These are phyloP conservation scores for Catharus ustulatus DNA, from an alignment of 2,797 vertebrate species.

Conservation along the genomic window DNA sequence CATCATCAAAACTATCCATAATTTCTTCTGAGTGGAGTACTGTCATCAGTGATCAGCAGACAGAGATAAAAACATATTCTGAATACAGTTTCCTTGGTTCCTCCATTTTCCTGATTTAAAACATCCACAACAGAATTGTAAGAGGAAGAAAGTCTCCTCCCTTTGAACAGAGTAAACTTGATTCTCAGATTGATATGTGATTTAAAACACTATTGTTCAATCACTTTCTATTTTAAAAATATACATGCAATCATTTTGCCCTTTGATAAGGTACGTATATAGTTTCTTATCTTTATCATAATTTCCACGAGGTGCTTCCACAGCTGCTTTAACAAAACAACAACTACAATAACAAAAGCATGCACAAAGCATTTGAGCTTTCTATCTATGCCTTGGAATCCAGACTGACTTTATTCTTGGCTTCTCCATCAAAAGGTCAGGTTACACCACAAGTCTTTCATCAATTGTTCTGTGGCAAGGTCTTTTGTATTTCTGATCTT, in stretches of 20 bases:
- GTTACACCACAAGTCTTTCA: neutral
- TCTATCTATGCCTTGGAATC: neutral
- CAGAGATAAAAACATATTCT: neutral
- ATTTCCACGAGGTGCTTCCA: neutral
- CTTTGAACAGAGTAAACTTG: neutral
- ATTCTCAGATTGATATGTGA: neutral
- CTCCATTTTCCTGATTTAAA: neutral
- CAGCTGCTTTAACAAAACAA: neutral
- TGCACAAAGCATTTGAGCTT: neutral
- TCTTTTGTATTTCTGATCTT: slow-evolving; percentile 14
- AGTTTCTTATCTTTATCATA: neutral
- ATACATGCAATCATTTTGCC: neutral
- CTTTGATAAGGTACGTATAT: neutral
- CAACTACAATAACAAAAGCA: neutral
- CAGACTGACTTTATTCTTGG: neutral
- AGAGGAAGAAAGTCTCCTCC: neutral
- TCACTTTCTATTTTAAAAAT: neutral
- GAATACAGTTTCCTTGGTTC: neutral
- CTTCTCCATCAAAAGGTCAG: neutral
- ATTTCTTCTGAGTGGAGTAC: neutral
- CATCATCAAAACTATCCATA: neutral
- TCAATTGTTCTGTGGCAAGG: neutral
- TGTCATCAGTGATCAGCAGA: neutral
- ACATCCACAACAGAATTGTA: neutral
- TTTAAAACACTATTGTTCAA: neutral